Conservation (phyloP, 2,113 vertebrate species). For the Scomber colias region DNA sequence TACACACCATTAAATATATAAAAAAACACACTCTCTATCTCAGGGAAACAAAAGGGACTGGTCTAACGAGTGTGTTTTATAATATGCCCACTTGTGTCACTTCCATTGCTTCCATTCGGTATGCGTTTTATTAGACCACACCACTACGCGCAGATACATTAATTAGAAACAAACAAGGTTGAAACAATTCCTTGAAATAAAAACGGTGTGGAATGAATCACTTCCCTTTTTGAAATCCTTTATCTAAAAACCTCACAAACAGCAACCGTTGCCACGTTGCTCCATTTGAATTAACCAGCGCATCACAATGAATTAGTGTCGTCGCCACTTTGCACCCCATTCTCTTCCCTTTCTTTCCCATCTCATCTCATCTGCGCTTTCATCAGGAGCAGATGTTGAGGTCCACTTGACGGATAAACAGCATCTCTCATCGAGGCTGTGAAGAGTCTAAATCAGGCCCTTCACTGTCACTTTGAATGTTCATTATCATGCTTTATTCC, state of each 20-base stretch:
- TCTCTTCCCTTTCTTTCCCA: conserved; percentile 27
- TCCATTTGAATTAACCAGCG: conserved; percentile 44
- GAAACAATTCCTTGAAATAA: conserved; percentile 8
- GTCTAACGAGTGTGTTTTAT: neutral
- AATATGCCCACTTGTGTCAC: conserved; percentile 1
- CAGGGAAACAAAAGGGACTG: conserved; percentile 10
- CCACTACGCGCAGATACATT: neutral
- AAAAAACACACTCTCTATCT: neutral
- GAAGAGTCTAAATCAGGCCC: conserved; percentile 63
- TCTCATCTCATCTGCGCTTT: conserved; percentile 61
- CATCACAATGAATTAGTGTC: conserved; percentile 53
- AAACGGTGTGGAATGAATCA: conserved; percentile 33
- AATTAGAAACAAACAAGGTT: conserved; percentile 22
- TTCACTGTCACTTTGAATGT: conserved; percentile 68
- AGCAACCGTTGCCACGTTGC: neutral
- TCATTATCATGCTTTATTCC: conserved; percentile 57
- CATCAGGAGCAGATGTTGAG: conserved; percentile 75
- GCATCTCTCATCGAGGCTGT: conserved; percentile 54
- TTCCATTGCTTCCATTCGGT: conserved; percentile 10
- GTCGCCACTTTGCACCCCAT: conserved; percentile 37
- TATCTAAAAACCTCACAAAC: conserved; percentile 39
- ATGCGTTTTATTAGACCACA: neutral
- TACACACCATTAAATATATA: conserved; percentile 1
- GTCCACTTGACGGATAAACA: conserved; percentile 74
- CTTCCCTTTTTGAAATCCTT: conserved; percentile 36